Evolutionary conservation across 2,888 invertebrate species (phyloP).

Genomic region (Ferdinandea cuprea): DNA sequence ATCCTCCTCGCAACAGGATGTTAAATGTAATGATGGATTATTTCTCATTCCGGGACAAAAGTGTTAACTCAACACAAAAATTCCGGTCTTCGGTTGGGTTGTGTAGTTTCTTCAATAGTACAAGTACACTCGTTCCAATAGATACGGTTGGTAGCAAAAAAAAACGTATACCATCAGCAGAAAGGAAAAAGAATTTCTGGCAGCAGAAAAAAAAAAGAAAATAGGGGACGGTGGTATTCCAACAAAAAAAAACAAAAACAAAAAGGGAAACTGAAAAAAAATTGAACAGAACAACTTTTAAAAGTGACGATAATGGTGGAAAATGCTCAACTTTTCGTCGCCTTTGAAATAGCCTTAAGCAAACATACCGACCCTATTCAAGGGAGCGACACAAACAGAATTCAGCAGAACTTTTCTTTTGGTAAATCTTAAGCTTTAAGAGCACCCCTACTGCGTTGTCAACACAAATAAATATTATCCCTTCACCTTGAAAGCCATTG

Average conservation of each 20-base stretch:
- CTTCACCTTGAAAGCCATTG: conserved; percentile 5
- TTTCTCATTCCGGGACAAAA: conserved; percentile 56
- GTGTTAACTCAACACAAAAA: conserved; percentile 72
- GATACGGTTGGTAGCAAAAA: conserved; percentile 9
- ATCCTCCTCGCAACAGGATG: neutral
- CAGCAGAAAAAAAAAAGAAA: conserved; percentile 36
- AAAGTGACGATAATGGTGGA: conserved; percentile 73
- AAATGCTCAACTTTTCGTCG: conserved; percentile 69
- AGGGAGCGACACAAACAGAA: conserved; percentile 25
- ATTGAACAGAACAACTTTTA: conserved; percentile 46
- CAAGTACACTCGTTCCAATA: neutral
- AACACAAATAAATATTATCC: conserved; percentile 45
- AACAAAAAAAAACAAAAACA: conserved; percentile 2
- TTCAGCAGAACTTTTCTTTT: conserved; percentile 46
- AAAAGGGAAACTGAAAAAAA: conserved; percentile 8
- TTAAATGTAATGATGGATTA: conserved; percentile 65
- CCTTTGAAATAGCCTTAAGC: conserved; percentile 57
- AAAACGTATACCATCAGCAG: conserved; percentile 42
- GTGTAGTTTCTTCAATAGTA: conserved; percentile 8
- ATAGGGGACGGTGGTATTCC: conserved; percentile 21
- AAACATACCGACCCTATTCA: conserved; percentile 25
- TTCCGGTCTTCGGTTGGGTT: conserved; percentile 28
- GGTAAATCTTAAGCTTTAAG: conserved; percentile 50
- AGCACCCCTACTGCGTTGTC: conserved; percentile 49
- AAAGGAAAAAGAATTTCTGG: conserved; percentile 16